These are phyloP conservation scores for Melinaea marsaeus DNA, from an alignment of 2,888 invertebrate genomes.

Conservation along the genomic window DNA sequence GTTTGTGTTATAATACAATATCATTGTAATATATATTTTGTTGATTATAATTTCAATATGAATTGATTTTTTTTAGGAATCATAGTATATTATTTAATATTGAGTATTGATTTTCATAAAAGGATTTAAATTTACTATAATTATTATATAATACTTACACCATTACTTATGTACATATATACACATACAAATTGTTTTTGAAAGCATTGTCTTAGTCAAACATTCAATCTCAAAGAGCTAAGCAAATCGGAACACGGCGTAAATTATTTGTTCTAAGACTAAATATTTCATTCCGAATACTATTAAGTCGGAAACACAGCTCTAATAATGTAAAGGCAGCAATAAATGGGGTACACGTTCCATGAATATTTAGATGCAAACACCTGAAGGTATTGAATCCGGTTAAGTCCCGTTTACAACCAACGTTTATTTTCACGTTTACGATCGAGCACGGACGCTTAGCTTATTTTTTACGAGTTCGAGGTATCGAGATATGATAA, in stretches of 20 bases:
- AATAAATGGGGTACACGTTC: slow-evolving; percentile 28
- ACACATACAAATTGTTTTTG: neutral
- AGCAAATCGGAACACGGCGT: neutral
- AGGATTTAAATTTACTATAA: too few relatives aligned
- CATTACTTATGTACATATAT: too few relatives aligned
- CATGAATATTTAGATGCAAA: slow-evolving; percentile 37
- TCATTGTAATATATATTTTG: too few relatives aligned
- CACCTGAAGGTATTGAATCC: slow-evolving; percentile 38
- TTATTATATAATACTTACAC: too few relatives aligned
- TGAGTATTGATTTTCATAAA: too few relatives aligned
- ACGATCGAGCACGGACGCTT: slow-evolving; percentile 60
- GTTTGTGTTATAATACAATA: too few relatives aligned
- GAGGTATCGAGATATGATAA: slow-evolving; percentile 15
- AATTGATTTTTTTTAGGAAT: too few relatives aligned
- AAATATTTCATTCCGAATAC: slow-evolving; percentile 12
- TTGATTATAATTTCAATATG: too few relatives aligned
- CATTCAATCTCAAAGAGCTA: neutral
- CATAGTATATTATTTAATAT: too few relatives aligned
- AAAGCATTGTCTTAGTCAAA: neutral
- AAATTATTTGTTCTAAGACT: slow-evolving; percentile 22
- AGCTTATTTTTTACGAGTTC: slow-evolving; percentile 61
- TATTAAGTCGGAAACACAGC: slow-evolving; percentile 24
- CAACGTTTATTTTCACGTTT: slow-evolving; percentile 62
- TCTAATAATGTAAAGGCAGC: slow-evolving; percentile 29
- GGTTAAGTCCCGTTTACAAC: slow-evolving; percentile 46